A percentile compares a stretch with the other conserved stretches of the same genome.
These are phyloP conservation scores for Sialis fuliginosa DNA, from an alignment of 2,888 invertebrate species.

Conservation along the genomic window DNA sequence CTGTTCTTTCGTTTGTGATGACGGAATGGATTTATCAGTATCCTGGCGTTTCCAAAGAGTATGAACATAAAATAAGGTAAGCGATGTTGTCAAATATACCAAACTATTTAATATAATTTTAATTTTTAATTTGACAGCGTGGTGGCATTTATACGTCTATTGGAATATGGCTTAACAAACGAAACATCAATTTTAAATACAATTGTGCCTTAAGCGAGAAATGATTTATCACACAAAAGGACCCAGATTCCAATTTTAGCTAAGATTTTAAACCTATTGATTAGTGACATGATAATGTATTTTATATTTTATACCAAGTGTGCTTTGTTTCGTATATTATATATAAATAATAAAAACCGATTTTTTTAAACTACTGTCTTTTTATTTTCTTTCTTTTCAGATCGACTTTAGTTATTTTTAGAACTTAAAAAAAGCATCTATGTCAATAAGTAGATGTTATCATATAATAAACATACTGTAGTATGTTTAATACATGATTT, in stretches of 20 bases:
- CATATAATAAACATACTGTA: too few species aligned
- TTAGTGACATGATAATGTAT: neutral
- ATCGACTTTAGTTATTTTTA: too few species aligned
- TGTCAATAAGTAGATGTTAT: too few species aligned
- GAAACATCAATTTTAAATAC: constrained; percentile 1
- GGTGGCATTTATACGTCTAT: neutral
- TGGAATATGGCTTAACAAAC: constrained; percentile 2
- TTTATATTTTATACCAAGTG: too few species aligned
- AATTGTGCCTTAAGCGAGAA: neutral
- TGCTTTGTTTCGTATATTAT: too few species aligned
- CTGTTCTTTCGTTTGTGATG: constrained; percentile 42
- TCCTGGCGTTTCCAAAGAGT: neutral
- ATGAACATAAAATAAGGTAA: constrained; percentile 2
- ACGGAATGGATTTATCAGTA: constrained; percentile 40
- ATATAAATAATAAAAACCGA: too few species aligned
- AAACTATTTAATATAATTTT: neutral
- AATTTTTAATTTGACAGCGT: neutral
- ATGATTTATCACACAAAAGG: neutral
- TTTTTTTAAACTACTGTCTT: too few species aligned
- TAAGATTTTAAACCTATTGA: constrained; percentile 2
- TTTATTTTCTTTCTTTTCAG: too few species aligned
- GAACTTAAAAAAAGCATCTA: too few species aligned
- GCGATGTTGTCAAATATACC: neutral
- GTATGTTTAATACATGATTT: too few species aligned
- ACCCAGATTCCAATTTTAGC: constrained; percentile 1